Base-by-base conservation (phyloP, 2,888 invertebrate species). In the Eulithis testata region DNA sequence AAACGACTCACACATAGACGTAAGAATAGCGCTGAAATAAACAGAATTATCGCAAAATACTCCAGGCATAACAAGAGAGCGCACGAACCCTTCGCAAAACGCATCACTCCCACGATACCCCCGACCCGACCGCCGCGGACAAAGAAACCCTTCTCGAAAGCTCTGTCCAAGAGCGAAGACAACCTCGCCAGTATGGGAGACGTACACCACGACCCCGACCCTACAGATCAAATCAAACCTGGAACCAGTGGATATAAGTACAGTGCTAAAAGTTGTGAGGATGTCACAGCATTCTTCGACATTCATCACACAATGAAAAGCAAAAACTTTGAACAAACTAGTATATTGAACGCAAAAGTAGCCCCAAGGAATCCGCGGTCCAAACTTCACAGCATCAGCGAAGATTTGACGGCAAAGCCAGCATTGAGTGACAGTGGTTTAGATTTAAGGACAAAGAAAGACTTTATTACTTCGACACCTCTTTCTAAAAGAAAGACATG, bases 21-120 rank as follows among this genome's bases (percentile, higher is more conserved):
- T 81, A 93, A 93, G 83, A 92, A 92, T 80, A 91, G 90, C 84
- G 87, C 89, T 81, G 93, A 93, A 90, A 90, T 93, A 83, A 93
- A 93, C 80, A 92, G 89, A 90, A 93, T 93, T 86, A 90, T 93
- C 87, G 87, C 92, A 83, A 93, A 93, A 85, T 93, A 93, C 83
- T 93, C 93, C 65, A 89, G 83, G 77, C 86, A 89, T 72, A 86
- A 83, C 77, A 88, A 85, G 83, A 86, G 89, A 81, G 73, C 89
- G 80, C 87, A 85, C 85, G 88, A 88, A 74, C 83, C 84, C 76
- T 73, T 70, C n/a, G 68, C 79, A 44, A 72, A 80, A 68, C 82
- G 80, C 44, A 78, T 78, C 69, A 69, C 72, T 72, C 75, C 80
- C 44, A 82, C 83, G 64, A 74, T 77, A 71, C 82, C 85, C 57